Conservation (phyloP, 1,140 invertebrate genomes). For the Calephelis virginiensis region DNA sequence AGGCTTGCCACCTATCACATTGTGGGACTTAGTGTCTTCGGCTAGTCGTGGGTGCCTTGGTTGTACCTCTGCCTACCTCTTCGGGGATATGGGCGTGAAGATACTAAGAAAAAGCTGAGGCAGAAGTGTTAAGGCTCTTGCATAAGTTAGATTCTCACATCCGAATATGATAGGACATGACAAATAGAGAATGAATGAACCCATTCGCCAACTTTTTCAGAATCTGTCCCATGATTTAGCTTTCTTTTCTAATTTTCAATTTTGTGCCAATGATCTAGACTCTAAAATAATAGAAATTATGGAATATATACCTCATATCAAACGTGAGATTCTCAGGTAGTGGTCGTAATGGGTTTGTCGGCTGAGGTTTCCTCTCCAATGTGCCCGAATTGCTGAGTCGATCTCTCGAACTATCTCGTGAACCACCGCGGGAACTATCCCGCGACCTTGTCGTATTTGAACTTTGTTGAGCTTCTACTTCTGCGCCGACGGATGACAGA, state of each 20-base stretch:
- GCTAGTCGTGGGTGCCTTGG: no score
- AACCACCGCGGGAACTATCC: conserved; percentile 71
- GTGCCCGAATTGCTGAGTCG: conserved; percentile 70
- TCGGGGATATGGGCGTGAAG: no score
- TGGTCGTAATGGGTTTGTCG: conserved; percentile 80
- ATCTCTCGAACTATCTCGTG: conserved; percentile 71
- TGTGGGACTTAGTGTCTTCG: no score
- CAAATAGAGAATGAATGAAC: no score
- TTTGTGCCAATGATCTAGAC: not conserved
- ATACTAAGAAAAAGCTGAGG: no score
- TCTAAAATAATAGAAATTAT: not conserved
- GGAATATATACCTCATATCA: conserved; percentile 86
- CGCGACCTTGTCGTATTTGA: conserved; percentile 56
- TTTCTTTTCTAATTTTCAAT: not conserved
- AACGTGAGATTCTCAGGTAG: conserved; percentile 92
- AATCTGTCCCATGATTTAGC: no score
- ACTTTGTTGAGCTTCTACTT: conserved; percentile 78
- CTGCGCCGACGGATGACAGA: conserved; percentile 86
- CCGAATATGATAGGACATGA: no score
- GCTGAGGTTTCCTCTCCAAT: conserved; percentile 66
- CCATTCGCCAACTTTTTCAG: no score
- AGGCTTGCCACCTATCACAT: no score
- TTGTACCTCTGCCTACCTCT: no score
- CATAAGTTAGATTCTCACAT: no score
- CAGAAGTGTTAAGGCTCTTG: no score